Conservation (phyloP, 2,888 invertebrate genomes). For the Drosophila sordidula region DNA sequence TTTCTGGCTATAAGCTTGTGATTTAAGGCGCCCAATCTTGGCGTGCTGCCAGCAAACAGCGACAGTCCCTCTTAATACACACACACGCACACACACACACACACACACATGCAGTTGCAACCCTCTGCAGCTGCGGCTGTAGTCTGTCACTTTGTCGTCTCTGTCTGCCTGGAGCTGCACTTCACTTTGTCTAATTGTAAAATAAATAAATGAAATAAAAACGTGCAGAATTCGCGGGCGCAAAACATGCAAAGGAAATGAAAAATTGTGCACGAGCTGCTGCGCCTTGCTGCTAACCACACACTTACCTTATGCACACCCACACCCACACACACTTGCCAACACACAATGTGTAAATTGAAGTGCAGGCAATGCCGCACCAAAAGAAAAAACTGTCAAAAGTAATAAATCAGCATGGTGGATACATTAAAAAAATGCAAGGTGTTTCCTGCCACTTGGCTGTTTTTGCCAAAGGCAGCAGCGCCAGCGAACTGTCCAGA, state of each 20-base stretch:
- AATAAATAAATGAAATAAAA: constrained; percentile 77
- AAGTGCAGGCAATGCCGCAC: constrained; percentile 16
- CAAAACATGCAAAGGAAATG: constrained; percentile 55
- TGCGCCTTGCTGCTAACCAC: constrained; percentile 25
- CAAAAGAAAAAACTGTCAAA: constrained; percentile 57
- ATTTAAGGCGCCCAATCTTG: constrained; percentile 53
- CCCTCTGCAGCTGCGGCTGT: constrained; percentile 26
- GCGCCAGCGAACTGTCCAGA: constrained; percentile 29
- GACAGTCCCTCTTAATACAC: constrained; percentile 23
- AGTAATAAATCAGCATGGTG: constrained; percentile 69
- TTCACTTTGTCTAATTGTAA: constrained; percentile 78
- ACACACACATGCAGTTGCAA: constrained; percentile 23
- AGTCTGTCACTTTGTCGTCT: constrained; percentile 7
- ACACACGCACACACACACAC: constrained; percentile 15
- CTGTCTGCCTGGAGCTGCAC: constrained; percentile 44
- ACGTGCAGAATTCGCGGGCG: constrained; percentile 50
- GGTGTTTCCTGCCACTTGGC: constrained; percentile 32
- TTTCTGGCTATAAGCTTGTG: constrained; percentile 58
- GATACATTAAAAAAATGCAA: constrained; percentile 46
- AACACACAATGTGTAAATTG: constrained; percentile 15
- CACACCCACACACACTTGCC: constrained; percentile 1
- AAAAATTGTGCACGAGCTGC: constrained; percentile 52
- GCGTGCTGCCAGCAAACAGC: constrained; percentile 45
- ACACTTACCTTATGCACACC: constrained; percentile 30
- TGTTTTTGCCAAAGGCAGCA: constrained; percentile 22